Conservation (phyloP, 1,140 invertebrate genomes). For the Drosophila athabasca region DNA sequence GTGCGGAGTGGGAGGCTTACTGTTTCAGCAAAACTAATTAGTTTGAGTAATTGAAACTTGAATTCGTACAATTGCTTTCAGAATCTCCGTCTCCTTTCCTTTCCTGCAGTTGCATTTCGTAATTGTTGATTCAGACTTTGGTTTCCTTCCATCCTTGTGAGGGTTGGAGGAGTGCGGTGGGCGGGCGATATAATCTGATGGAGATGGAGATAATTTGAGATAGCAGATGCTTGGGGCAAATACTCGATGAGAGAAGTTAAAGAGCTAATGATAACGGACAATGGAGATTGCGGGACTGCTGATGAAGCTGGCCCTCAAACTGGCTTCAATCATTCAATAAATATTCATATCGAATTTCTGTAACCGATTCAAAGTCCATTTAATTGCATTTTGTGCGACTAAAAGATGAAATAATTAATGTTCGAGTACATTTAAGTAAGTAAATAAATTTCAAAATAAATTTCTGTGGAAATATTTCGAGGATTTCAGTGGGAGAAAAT, state of each 20-base stretch:
- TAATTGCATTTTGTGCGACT: too few relatives aligned
- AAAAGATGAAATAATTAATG: too few relatives aligned
- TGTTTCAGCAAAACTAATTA: conserved; percentile 79
- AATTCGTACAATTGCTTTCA: conserved; percentile 21
- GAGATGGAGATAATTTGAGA: conserved; percentile 31
- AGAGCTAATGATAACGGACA: conserved; percentile 11
- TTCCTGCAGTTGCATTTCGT: conserved; percentile 22
- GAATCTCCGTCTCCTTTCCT: conserved; percentile 1
- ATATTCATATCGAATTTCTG: neutral
- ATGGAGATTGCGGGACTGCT: neutral
- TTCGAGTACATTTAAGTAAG: too few relatives aligned
- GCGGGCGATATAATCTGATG: neutral
- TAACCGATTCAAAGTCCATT: too few relatives aligned
- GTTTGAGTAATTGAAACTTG: conserved; percentile 76
- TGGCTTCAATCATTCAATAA: neutral
- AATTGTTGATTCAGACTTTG: conserved; percentile 26
- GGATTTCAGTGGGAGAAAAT: too few relatives aligned
- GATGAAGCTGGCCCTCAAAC: neutral
- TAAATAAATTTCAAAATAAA: too few relatives aligned
- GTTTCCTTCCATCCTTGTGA: conserved; percentile 12
- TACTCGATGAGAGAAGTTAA: conserved; percentile 12
- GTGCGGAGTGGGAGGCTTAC: conserved; percentile 42
- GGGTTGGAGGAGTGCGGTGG: too few relatives aligned
- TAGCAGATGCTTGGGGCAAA: conserved; percentile 16
- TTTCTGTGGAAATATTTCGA: too few relatives aligned